Percentiles rank a stretch among this genome's conserved stretches.
phyloP scores from a whole-genome alignment of 2,113 vertebrate genomes.

The Perccottus glenii region DNA sequence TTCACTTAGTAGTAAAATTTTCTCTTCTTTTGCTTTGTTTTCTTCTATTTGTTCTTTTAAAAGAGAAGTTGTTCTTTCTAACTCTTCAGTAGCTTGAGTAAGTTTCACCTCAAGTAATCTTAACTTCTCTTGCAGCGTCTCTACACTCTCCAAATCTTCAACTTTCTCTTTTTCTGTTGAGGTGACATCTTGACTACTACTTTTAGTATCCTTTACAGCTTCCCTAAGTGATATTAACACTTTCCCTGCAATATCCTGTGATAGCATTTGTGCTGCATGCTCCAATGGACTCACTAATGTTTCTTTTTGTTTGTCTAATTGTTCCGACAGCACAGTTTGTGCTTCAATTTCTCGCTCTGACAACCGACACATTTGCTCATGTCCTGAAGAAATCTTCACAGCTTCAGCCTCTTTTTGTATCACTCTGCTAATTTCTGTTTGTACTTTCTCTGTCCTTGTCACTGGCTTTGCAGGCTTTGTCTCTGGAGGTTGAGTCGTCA shows the following conservation, averaged over 20 bases:
- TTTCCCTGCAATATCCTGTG: constrained; percentile 43
- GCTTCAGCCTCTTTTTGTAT: constrained; percentile 25
- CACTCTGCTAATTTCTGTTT: constrained; percentile 28
- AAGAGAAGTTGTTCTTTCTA: constrained; percentile 78
- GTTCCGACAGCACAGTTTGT: constrained; percentile 41
- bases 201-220: constrained; percentile 39
- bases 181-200: constrained; percentile 31
- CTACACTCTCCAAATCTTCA: constrained; percentile 49
- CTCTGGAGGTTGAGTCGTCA: constrained; percentile 39
- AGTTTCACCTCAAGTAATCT: constrained; percentile 82
- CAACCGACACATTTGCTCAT: constrained; percentile 1
- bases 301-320: constrained; percentile 52
- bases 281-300: constrained; percentile 36
- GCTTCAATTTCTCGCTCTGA: constrained; percentile 31
- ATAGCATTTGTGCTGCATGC: constrained; percentile 43
- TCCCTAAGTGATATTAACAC: constrained; percentile 36
- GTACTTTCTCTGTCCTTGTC: constrained; percentile 29
- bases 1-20: constrained; percentile 82
- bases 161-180: constrained; percentile 21
- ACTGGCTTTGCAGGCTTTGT: constrained; percentile 20
- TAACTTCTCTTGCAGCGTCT: constrained; percentile 81
- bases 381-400: constrained; percentile 14
- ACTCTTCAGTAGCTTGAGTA: constrained; percentile 80
- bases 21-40: constrained; percentile 83
- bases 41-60: constrained; percentile 84